Conservation (phyloP, 23 tunicate genomes). For the Styela plicata region DNA sequence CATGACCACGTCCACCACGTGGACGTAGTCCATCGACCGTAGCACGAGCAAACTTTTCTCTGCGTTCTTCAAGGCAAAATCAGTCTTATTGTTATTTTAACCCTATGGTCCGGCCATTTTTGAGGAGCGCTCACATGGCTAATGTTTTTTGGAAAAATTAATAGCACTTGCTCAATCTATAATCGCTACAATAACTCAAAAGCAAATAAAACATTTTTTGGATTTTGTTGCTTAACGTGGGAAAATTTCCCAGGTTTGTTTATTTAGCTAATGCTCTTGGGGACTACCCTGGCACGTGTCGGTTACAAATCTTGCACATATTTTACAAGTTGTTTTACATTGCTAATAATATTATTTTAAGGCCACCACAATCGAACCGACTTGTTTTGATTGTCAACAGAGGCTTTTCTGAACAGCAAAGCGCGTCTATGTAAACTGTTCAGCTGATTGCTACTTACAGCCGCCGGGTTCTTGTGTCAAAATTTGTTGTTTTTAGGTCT, state of each 20-base stretch:
- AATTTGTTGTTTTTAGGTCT: not conserved
- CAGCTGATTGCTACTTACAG: not conserved
- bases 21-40: too few species aligned
- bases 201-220: too few species aligned
- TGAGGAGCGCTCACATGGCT: too few species aligned
- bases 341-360: slow-evolving; percentile 5
- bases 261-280: not conserved
- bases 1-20: too few species aligned
- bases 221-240: too few species aligned
- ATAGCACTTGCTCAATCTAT: too few species aligned
- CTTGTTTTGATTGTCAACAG: slow-evolving; percentile 17
- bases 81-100: too few species aligned
- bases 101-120: too few species aligned
- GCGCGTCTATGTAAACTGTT: not conserved
- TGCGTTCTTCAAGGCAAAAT: too few species aligned
- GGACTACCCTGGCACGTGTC: not conserved
- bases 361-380: slow-evolving; percentile 6
- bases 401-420: not conserved
- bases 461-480: not conserved
- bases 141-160: too few species aligned
- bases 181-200: too few species aligned
- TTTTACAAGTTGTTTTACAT: slow-evolving; percentile 20
- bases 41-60: too few species aligned
- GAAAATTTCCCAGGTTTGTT: not conserved
- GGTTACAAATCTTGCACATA: not conserved